Percentiles rank a stretch among this genome's conserved stretches.
phyloP scores from a whole-genome alignment of 2,797 vertebrate species.

The Muraenolepis orangiensis region DNA sequence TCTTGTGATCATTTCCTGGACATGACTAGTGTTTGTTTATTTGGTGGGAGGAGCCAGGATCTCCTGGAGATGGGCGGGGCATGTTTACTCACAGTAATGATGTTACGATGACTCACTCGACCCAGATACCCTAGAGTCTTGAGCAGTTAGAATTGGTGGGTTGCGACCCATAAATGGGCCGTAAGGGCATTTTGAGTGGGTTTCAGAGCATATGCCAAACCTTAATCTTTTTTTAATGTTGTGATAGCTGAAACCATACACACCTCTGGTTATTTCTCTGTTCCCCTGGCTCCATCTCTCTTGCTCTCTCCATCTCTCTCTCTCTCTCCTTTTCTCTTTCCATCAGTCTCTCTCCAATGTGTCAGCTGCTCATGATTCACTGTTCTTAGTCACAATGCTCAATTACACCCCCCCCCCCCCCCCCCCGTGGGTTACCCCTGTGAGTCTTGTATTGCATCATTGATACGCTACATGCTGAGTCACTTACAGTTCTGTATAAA shows the following conservation, averaged over 20 bases:
- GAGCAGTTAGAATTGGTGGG: too few species aligned
- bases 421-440: too few species aligned
- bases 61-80: background rate
- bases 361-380: background rate
- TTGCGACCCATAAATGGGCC: too few species aligned
- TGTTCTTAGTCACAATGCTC: background rate
- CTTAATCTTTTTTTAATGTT: too few species aligned
- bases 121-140: background rate
- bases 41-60: background rate
- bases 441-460: background rate
- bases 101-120: background rate
- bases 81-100: background rate
- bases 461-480: background rate
- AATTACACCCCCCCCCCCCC: too few species aligned
- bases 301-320: background rate
- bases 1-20: background rate
- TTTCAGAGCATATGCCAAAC: too few species aligned
- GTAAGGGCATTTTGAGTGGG: too few species aligned
- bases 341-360: too few species aligned
- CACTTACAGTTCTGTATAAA: background rate
- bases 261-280: too few species aligned
- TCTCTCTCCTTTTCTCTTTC: background rate
- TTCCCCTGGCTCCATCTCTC: background rate
- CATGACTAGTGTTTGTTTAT: background rate
- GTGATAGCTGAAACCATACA: too few species aligned